Evolutionary conservation across 2,797 vertebrate genomes (phyloP), one percentile per base, ranked within the genome.

Genomic region (Trematomus bernacchii): DNA sequence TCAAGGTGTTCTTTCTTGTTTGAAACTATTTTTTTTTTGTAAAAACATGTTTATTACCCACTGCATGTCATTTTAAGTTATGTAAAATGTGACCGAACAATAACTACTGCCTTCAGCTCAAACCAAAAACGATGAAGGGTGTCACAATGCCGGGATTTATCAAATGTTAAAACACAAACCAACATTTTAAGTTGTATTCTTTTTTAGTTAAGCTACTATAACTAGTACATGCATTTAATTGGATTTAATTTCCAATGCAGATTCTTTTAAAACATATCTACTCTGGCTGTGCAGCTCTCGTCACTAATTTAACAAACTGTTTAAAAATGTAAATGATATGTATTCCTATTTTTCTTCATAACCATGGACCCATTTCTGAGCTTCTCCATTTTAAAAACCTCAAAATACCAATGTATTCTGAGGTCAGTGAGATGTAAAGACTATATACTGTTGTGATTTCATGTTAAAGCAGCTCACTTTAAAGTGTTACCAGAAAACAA

Each of bases 291-390:
- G 57, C 3, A 57, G 33, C 13, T 40, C 40, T 44, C 66, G 43
- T 73, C 57, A 57, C 64, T 59, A 69, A 74, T 66, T 64, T 66
- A 69, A 77, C 74, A 81, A 67, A 52, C n/a, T 0, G 55, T 19
- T 73, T 74, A 27, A 75, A 79, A 75, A 65, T 59, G 23, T 77
- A 50, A 66, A 47, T 71, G 19, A 84, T 73, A 61, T 71, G 71
- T 64, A 73, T 71, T 67, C 48, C 2, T 70, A 69, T 48, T 42
- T 61, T 55, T 5, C 9, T 53, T 60, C 47, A 63, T 6, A 51
- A 10, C 16, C 10, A 64, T 30, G 27, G 40, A 43, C 5, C 15
- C 50, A 51, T 73, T 51, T 33, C 37, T 52, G 55, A 65, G 51
- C 40, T 59, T 27, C 48, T 60, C 0, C 2, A 44, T 23, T 71